Evolutionary conservation across 2,797 vertebrate species (phyloP), one percentile per base, ranked within the genome.

Genomic region (Arrhamphus sclerolepis): DNA sequence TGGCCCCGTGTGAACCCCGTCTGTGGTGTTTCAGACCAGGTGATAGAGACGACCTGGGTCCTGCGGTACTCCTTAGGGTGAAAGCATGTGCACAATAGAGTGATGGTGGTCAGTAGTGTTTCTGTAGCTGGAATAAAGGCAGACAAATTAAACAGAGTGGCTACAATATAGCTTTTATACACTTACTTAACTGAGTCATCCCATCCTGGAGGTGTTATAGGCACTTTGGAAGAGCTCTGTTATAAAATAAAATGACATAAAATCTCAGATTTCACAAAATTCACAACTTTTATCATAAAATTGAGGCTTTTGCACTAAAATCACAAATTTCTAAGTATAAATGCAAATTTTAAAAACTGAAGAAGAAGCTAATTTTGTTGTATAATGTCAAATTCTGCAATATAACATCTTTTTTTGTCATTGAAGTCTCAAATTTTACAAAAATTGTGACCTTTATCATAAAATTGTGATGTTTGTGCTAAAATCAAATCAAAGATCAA

Each of bases 201-300:
- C 95, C 95, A 96, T 2, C 91, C 75, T 56, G 93, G 92, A 20
- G 93, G 91, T 54, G 92, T 91, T 62, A 94, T 90, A 89, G 94
- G 90, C 81, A 93, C 91, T 95, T 97, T 98, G 46, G 96, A 91
- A 67, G 96, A 95, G 84, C 92, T 96, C 98, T 99, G 92, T 55
- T 86, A 88, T 68, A 59, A 58, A 70, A 81, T 63, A 54, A 74
- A 73, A 81, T 50, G 57, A 53, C 1, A 7, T 41, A 29, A 20
- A 58, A 46, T 21, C 58, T 64, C 48, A 29, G 13, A 8, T 42
- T 52, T 1, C 14, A 19, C 6, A n/a, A n/a, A n/a, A n/a, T n/a
- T n/a, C n/a, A n/a, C n/a, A n/a, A n/a, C n/a, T n/a, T n/a, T n/a
- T n/a, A n/a, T n/a, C n/a, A n/a, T n/a, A n/a, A n/a, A n/a, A n/a